A percentile compares a stretch with the other conserved stretches of the same genome.
phyloP scores from a whole-genome alignment of 2,797 vertebrate species.

The Harpagifer antarcticus region DNA sequence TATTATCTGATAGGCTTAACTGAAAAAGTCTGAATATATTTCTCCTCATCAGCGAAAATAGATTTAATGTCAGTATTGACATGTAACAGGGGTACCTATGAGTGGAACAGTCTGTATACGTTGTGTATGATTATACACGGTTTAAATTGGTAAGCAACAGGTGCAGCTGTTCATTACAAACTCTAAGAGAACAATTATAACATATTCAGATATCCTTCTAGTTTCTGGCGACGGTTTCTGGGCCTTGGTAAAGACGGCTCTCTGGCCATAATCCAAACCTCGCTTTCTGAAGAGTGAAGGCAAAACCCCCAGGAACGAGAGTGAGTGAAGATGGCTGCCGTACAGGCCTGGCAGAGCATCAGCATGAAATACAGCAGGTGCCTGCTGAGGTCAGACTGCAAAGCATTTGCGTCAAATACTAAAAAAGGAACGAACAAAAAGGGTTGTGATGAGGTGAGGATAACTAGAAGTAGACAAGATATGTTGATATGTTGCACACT shows the following conservation, averaged over 20 bases:
- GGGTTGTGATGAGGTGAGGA: too few species aligned
- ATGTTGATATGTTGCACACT: too few species aligned
- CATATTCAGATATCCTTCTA: background rate
- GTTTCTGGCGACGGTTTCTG: background rate
- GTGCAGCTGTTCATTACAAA: constrained; percentile 1
- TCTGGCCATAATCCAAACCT: constrained; percentile 7
- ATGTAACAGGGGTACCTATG: background rate
- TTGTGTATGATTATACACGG: background rate
- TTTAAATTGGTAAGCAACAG: background rate
- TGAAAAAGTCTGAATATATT: too few species aligned
- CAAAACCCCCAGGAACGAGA: background rate
- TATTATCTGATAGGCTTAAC: too few species aligned
- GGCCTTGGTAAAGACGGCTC: constrained; percentile 7
- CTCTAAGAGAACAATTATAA: background rate
- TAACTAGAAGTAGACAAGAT: too few species aligned
- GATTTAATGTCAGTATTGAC: background rate
- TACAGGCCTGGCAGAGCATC: background rate
- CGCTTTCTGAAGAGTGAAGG: background rate
- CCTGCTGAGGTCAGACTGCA: background rate
- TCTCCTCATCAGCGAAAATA: too few species aligned
- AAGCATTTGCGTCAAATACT: too few species aligned
- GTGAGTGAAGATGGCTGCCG: constrained; percentile 1
- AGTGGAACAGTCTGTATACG: background rate
- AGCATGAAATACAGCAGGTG: background rate
- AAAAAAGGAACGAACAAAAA: too few species aligned